Percentiles rank a stretch among this genome's conserved stretches.
phyloP scores from a whole-genome alignment of 35 echinoderm and acorn worm species.

The Lytechinus variegatus region DNA sequence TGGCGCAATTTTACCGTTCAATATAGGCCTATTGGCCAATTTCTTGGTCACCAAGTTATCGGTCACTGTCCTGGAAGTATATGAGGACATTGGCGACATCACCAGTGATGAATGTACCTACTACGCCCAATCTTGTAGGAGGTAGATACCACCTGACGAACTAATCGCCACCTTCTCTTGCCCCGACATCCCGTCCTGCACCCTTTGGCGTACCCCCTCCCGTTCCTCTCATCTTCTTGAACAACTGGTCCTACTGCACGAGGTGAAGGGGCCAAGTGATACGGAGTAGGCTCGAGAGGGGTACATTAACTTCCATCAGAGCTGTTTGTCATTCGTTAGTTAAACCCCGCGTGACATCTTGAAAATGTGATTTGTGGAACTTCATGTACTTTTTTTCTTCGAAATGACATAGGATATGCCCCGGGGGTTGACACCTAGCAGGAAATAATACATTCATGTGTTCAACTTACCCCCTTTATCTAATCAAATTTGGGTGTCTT shows the following conservation, averaged over 20 bases:
- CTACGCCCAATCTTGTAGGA: neutral
- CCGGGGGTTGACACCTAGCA: neutral
- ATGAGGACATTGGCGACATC: too few species aligned
- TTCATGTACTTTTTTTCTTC: neutral
- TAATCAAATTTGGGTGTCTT: slow-evolving; percentile 14
- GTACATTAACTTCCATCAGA: slow-evolving; percentile 13
- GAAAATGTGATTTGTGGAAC: neutral
- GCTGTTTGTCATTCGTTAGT: slow-evolving; percentile 18
- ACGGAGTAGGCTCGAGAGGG: neutral
- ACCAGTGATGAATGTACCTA: neutral
- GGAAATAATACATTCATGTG: slow-evolving; percentile 12
- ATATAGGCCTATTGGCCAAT: too few species aligned
- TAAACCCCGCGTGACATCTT: neutral
- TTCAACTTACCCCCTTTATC: neutral
- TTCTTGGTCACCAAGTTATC: neutral
- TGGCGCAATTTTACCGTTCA: too few species aligned
- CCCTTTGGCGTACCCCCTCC: neutral
- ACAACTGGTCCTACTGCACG: neutral
- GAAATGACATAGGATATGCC: neutral
- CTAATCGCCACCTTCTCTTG: neutral
- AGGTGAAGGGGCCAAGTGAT: neutral
- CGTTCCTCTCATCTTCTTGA: neutral
- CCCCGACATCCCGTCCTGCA: neutral
- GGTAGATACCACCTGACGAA: slow-evolving; percentile 8
- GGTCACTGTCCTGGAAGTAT: too few species aligned